Evolutionary conservation across 2,797 vertebrate genomes (phyloP).

Genomic region (Mormyrus proboscirostris): DNA sequence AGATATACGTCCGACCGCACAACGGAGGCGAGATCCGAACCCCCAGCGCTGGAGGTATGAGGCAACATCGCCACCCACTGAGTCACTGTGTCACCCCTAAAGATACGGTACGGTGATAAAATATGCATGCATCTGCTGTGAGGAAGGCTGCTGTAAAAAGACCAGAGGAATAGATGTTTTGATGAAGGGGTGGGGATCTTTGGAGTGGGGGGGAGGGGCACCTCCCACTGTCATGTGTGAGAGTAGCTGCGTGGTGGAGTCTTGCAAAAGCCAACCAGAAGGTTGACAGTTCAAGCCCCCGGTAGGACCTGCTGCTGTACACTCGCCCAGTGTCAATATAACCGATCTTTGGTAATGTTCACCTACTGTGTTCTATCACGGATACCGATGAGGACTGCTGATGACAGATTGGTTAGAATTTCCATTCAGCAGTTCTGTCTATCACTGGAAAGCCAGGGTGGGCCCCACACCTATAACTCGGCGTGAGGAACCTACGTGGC

Average conservation of each 20-base stretch:
- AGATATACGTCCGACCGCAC: neutral
- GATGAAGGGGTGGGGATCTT: neutral
- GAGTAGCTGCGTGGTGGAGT: neutral
- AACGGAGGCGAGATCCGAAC: neutral
- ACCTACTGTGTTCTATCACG: neutral
- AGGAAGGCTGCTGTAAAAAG: neutral
- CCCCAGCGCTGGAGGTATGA: neutral
- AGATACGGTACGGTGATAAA: neutral
- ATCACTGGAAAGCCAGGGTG: neutral
- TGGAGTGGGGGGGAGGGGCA: neutral
- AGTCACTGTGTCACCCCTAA: neutral
- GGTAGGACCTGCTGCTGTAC: neutral
- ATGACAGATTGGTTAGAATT: neutral
- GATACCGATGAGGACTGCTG: neutral
- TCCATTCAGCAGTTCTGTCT: neutral
- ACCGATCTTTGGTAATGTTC: neutral
- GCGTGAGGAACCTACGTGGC: neutral
- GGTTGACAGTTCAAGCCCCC: neutral
- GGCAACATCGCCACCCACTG: neutral
- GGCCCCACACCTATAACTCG: neutral
- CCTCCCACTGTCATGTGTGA: neutral
- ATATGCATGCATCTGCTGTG: neutral
- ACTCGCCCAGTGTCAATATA: neutral
- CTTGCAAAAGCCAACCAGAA: neutral
- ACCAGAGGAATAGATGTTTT: neutral